Conservation (phyloP, 2,888 invertebrate species). For the Chironomus tentans region DNA sequence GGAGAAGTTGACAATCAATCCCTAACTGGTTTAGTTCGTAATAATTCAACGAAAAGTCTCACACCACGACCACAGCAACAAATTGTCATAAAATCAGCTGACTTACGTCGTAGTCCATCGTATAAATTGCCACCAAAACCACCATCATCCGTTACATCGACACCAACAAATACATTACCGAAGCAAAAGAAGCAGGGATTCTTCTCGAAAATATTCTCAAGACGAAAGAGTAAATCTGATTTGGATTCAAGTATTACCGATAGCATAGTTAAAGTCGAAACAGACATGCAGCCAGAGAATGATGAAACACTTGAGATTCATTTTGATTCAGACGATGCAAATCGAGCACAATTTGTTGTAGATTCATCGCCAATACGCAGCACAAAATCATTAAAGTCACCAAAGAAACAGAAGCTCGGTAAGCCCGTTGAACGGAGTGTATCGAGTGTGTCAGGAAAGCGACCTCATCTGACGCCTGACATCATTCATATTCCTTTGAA, state of each 20-base stretch:
- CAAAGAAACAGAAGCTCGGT: slow-evolving; percentile 41
- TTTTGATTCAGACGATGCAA: slow-evolving; percentile 35
- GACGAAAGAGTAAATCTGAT: slow-evolving; percentile 45
- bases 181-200: slow-evolving; percentile 53
- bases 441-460: slow-evolving; percentile 51
- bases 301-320: slow-evolving; percentile 31
- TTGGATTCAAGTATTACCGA: slow-evolving; percentile 31
- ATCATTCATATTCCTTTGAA: slow-evolving; percentile 59
- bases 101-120: slow-evolving; percentile 43
- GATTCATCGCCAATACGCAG: slow-evolving; percentile 35
- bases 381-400: slow-evolving; percentile 36
- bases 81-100: slow-evolving; percentile 39
- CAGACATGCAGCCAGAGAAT: slow-evolving; percentile 29
- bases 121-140: slow-evolving; percentile 49
- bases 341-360: slow-evolving; percentile 30
- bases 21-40: neutral
- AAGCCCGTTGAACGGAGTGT: slow-evolving; percentile 51
- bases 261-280: slow-evolving; percentile 7
- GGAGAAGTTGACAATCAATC: neutral
- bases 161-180: slow-evolving; percentile 39
- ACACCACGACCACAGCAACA: slow-evolving; percentile 35
- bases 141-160: slow-evolving; percentile 47
- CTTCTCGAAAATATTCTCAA: slow-evolving; percentile 54
- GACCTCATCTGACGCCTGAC: slow-evolving; percentile 50
- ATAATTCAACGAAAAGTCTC: slow-evolving; percentile 29